Evolutionary conservation across 2,797 vertebrate species (phyloP), one percentile per base, ranked within the genome.

Genomic region (Halcyon smyrnensis): DNA sequence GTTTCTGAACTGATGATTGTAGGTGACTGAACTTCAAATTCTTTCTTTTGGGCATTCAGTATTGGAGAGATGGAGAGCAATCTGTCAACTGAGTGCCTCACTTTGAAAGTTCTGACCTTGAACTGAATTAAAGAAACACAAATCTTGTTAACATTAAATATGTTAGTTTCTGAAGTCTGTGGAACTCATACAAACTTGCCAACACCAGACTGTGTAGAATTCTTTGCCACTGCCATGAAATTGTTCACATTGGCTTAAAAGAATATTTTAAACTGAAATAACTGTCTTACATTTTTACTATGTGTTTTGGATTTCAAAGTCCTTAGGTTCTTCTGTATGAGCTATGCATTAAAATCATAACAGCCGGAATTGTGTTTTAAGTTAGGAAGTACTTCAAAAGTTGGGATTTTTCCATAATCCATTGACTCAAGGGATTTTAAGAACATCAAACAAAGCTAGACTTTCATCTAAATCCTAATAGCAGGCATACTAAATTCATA

Each of bases 391-490:
- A 93, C 57, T 95, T 93, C 18, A 93, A 43, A 96, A 93, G 30
- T 73, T 89, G 45, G 57, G 30, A 62, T 87, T 89, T 60, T 87
- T 87, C 82, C 68, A 87, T 84, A 93, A 90, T 81, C 71, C 59
- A 25, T 15, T 78, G 69, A 86, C 65, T 89, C 34, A 63, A 92
- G 57, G 82, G 82, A 43, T 75, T 92, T 91, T 88, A 81, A 56
- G 78, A 90, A 93, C 84, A 94, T 92, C 76, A 96, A 95, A 93
- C 36, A 87, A 65, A 84, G 48, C 28, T 19, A 68, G 45, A 54
- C 36, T 93, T 95, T 46, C 50, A 71, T 83, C 46, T 89, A 81
- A 95, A 92, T 83, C 87, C 57, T 89, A 85, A 78, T 12, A 91
- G 59, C 56, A 94, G 57, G 46, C 2, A 2, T 89, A 60, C 27